phyloP scores from a whole-genome alignment of 2,888 invertebrate species.

The Epinotia ramella region DNA sequence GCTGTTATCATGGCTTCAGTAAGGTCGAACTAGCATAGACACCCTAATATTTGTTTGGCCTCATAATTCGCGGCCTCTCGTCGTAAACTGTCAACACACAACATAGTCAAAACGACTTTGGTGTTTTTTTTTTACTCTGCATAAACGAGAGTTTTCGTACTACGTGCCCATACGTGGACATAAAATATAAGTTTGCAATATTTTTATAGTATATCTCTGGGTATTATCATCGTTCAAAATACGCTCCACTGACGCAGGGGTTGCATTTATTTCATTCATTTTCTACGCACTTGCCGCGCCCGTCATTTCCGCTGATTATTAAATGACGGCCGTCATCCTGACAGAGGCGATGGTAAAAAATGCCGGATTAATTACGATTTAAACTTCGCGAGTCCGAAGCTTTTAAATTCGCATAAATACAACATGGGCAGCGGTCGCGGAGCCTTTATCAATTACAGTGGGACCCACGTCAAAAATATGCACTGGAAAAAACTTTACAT shows the following conservation, averaged over 20 bases:
- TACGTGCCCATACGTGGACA: too few relatives aligned
- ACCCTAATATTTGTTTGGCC: background rate
- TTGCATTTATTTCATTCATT: slow-evolving; percentile 28
- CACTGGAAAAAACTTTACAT: slow-evolving; percentile 63
- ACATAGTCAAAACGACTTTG: too few relatives aligned
- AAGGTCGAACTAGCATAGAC: background rate
- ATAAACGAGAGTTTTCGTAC: too few relatives aligned
- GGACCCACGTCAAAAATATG: slow-evolving; percentile 68
- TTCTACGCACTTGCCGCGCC: slow-evolving; percentile 9
- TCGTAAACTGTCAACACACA: too few relatives aligned
- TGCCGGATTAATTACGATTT: slow-evolving; percentile 76
- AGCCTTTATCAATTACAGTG: slow-evolving; percentile 81
- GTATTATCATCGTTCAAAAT: background rate
- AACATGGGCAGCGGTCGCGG: slow-evolving; percentile 69
- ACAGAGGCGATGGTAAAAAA: slow-evolving; percentile 66
- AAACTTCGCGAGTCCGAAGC: slow-evolving; percentile 74
- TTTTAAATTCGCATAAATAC: slow-evolving; percentile 83
- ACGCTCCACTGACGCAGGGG: background rate
- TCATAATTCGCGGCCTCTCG: background rate
- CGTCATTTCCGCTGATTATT: slow-evolving; percentile 58
- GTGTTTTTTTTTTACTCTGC: too few relatives aligned
- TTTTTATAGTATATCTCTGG: too few relatives aligned
- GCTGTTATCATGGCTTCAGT: too few relatives aligned
- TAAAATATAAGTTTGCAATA: too few relatives aligned
- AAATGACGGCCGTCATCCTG: slow-evolving; percentile 67